Percentiles rank a stretch among this genome's conserved stretches.
Evolutionary conservation across 2,113 vertebrate genomes (phyloP).

Genomic region (Hippocampus zosterae): DNA sequence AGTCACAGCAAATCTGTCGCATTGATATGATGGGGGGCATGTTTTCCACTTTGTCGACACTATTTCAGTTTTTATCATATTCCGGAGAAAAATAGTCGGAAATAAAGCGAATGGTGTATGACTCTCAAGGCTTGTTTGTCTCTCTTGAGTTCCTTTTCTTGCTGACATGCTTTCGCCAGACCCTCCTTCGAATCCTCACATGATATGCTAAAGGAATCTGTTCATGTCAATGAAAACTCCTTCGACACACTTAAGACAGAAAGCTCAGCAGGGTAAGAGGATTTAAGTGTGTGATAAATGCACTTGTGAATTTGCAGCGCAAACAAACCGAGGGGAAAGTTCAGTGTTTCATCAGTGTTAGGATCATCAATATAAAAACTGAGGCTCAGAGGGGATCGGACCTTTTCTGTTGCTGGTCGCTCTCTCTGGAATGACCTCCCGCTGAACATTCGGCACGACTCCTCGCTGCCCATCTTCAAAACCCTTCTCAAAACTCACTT

Average conservation of each 20-base stretch:
- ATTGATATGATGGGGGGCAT: too few relatives aligned
- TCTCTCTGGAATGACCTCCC: too few relatives aligned
- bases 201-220: constrained; percentile 34
- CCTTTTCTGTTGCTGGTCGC: too few relatives aligned
- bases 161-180: constrained; percentile 11
- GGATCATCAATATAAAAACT: background rate
- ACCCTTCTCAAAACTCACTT: too few relatives aligned
- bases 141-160: constrained; percentile 12
- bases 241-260: constrained; percentile 38
- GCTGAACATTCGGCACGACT: too few relatives aligned
- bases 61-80: background rate
- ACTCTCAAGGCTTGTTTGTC: background rate
- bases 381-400: too few relatives aligned
- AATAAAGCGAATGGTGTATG: background rate
- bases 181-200: constrained; percentile 40
- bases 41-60: background rate
- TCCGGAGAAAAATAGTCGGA: background rate
- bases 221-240: constrained; percentile 34
- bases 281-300: constrained; percentile 56
- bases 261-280: constrained; percentile 56
- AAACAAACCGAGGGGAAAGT: constrained; percentile 28
- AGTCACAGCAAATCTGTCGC: background rate
- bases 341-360: background rate
- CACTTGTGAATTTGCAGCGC: constrained; percentile 32
- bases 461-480: too few relatives aligned